Percentiles rank a stretch among this genome's conserved stretches.
These are phyloP conservation scores for Dolomedes plantarius DNA, from an alignment of 2,888 invertebrate genomes.

Conservation along the genomic window DNA sequence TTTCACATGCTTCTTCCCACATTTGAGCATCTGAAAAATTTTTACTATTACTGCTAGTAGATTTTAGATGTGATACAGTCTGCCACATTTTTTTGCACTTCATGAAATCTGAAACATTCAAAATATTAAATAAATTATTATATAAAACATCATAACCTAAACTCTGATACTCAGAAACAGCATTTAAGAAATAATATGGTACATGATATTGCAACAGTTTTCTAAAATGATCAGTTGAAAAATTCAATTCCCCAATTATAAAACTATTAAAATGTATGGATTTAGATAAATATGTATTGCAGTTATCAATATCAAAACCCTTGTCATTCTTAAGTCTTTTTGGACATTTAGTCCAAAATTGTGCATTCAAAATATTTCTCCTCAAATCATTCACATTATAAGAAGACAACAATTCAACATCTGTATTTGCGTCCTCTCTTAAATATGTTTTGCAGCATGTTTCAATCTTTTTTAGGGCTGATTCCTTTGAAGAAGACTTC, in stretches of 20 bases:
- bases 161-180: not conserved
- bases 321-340: not conserved
- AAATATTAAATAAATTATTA: conserved; percentile 40
- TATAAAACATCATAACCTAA: conserved; percentile 19
- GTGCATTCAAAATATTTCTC: conserved; percentile 46
- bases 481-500: conserved; percentile 23
- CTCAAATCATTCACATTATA: conserved; percentile 47
- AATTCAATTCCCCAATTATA: conserved; percentile 15
- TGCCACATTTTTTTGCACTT: conserved; percentile 15
- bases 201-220: not conserved
- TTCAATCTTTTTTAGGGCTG: conserved; percentile 22
- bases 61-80: not conserved
- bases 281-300: not conserved
- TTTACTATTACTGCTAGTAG: not conserved
- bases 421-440: conserved; percentile 3
- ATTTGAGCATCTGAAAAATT: not conserved
- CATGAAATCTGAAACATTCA: conserved; percentile 3
- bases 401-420: conserved; percentile 24
- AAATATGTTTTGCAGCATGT: conserved; percentile 3
- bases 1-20: conserved; percentile 50
- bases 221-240: conserved; percentile 8
- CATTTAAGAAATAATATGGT: not conserved
- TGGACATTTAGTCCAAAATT: conserved; percentile 45
- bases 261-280: conserved; percentile 26
- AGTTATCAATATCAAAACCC: not conserved